Conservation (phyloP, 2,888 invertebrate species). For the Neoascia interrupta region DNA sequence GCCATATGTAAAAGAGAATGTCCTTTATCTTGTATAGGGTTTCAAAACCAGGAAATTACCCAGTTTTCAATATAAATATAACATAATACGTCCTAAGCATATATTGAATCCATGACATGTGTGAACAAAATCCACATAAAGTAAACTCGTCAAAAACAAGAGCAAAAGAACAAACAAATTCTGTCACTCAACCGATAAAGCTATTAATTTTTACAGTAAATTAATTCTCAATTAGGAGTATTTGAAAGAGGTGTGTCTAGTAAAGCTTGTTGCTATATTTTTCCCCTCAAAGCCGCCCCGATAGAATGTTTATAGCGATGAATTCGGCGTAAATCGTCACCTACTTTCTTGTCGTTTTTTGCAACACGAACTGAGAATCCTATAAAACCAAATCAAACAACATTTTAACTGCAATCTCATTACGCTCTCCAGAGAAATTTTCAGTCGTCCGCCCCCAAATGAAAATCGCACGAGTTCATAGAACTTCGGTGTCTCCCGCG, state of each 20-base stretch:
- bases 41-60: too few species aligned
- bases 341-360: not conserved
- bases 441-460: slow-evolving; percentile 16
- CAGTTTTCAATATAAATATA: too few species aligned
- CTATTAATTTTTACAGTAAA: slow-evolving; percentile 23
- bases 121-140: too few species aligned
- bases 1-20: too few species aligned
- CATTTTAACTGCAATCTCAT: slow-evolving; percentile 5
- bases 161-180: too few species aligned
- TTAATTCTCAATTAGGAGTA: slow-evolving; percentile 20
- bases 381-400: not conserved
- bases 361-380: not conserved
- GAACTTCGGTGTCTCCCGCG: slow-evolving; percentile 37
- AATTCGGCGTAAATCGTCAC: slow-evolving; percentile 5
- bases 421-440: slow-evolving; percentile 2
- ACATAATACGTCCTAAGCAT: too few species aligned
- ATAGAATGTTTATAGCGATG: slow-evolving; percentile 14
- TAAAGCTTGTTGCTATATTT: slow-evolving; percentile 16
- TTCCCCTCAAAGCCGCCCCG: slow-evolving; percentile 19
- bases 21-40: too few species aligned
- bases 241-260: slow-evolving; percentile 40
- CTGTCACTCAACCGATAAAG: slow-evolving; percentile 22
- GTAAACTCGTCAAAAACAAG: too few species aligned
- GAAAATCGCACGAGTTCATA: slow-evolving; percentile 37
- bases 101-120: too few species aligned